A percentile compares a stretch with the other conserved stretches of the same genome.
Conservation (phyloP, 2,797 vertebrate species). For the Melopsittacus undulatus region DNA sequence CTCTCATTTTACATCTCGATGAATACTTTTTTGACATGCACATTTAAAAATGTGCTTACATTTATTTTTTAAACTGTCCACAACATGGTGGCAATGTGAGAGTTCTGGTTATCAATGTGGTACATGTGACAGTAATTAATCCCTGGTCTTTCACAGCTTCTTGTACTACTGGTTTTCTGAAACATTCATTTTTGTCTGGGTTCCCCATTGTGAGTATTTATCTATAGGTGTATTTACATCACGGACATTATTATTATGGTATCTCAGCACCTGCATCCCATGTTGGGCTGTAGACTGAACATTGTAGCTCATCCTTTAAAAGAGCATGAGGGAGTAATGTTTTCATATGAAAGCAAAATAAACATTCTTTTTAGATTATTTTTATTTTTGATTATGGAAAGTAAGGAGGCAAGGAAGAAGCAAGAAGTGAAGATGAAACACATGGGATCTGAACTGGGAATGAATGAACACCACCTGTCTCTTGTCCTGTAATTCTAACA, state of each 20-base stretch:
- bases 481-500: constrained; percentile 46
- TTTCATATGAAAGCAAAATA: neutral
- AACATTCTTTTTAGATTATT: neutral
- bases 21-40: neutral
- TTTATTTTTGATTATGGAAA: neutral
- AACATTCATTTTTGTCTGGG: neutral
- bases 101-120: neutral
- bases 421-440: constrained; percentile 28
- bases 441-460: constrained; percentile 24
- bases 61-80: neutral
- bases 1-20: neutral
- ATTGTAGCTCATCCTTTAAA: neutral
- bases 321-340: neutral
- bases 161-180: neutral
- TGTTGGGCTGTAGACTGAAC: neutral
- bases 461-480: constrained; percentile 42
- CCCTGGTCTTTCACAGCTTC: neutral
- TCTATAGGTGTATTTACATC: neutral
- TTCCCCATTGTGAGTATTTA: neutral
- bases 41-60: neutral
- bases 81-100: neutral
- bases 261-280: neutral
- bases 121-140: neutral
- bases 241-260: neutral
- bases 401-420: neutral